Conservation (phyloP, 1,140 invertebrate genomes). For the Grapholita molesta region DNA sequence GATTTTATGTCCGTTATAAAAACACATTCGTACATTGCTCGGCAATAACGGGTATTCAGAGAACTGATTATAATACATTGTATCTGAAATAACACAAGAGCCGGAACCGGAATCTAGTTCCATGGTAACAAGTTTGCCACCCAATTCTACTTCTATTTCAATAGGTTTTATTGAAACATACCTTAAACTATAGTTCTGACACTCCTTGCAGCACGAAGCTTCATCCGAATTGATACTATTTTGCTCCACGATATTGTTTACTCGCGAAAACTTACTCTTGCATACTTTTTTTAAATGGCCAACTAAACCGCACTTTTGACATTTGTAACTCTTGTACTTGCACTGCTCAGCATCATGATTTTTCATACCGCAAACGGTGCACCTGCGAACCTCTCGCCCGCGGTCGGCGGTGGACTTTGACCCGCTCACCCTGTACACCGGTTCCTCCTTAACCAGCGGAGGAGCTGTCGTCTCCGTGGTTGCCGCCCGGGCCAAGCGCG, state of each 20-base stretch:
- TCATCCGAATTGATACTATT: no score
- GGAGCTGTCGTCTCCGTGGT: no score
- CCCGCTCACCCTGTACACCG: no score
- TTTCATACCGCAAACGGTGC: neutral
- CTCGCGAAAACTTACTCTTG: neutral
- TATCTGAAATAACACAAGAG: neutral
- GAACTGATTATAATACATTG: neutral
- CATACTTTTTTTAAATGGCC: constrained; percentile 20
- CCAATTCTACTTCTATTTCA: neutral
- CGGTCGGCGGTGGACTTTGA: no score
- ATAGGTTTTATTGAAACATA: neutral
- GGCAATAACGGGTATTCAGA: neutral
- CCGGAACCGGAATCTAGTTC: constrained; percentile 9
- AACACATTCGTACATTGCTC: neutral
- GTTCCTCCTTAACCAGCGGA: no score
- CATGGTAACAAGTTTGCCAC: neutral
- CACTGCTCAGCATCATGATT: neutral
- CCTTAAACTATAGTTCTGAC: constrained; percentile 4
- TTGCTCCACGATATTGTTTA: neutral
- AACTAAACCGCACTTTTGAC: constrained; percentile 4
- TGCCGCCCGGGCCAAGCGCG: no score
- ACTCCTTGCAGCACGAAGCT: neutral
- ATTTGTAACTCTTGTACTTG: constrained; percentile 4
- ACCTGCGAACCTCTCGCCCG: neutral
- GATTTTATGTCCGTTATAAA: constrained; percentile 15